A percentile compares a stretch with the other conserved stretches of the same genome.
Conservation (phyloP, 2,797 vertebrate genomes). For the Liasis olivaceus region DNA sequence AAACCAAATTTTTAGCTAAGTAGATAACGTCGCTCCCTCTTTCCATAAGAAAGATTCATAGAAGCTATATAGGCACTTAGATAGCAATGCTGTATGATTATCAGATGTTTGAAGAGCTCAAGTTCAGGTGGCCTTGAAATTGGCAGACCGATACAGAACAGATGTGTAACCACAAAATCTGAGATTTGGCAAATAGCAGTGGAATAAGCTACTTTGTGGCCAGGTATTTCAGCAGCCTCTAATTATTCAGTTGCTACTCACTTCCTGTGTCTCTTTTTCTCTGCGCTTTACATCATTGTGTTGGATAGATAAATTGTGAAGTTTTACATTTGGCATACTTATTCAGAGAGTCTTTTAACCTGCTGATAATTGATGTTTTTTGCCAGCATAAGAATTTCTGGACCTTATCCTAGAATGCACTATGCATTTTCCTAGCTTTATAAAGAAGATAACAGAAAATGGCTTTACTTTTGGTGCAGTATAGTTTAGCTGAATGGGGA, state of each 20-base stretch:
- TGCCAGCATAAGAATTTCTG: constrained; percentile 8
- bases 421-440: neutral
- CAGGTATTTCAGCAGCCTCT: neutral
- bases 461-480: neutral
- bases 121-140: neutral
- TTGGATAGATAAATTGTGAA: constrained; percentile 17
- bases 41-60: neutral
- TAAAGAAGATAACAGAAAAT: neutral
- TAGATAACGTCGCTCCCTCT: neutral
- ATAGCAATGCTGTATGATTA: neutral
- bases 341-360: constrained; percentile 5
- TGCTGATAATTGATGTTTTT: constrained; percentile 13
- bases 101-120: neutral
- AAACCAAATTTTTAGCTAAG: neutral
- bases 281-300: neutral
- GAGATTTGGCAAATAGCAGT: neutral
- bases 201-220: neutral
- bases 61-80: neutral
- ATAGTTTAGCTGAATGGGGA: neutral
- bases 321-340: constrained; percentile 17
- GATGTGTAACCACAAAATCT: neutral
- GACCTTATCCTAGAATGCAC: constrained; percentile 11
- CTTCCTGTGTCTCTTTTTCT: neutral
- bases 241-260: fast-evolving
- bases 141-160: neutral